A percentile compares a stretch with the other conserved stretches of the same genome.
phyloP scores from a whole-genome alignment of 2,888 invertebrate species.

The Melieria omissa region DNA sequence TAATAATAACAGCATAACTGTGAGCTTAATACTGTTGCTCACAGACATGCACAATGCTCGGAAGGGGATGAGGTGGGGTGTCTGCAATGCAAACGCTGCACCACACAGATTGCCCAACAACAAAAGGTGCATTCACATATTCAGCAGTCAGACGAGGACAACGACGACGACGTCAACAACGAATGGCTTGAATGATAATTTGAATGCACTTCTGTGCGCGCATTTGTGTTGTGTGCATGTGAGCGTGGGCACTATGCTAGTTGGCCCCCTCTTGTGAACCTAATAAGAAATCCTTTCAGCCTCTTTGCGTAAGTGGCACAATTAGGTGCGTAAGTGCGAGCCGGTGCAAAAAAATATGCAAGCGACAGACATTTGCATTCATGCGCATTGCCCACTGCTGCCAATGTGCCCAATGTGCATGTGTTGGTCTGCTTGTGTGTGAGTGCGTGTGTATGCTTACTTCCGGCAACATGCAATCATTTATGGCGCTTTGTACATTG shows the following conservation, averaged over 20 bases:
- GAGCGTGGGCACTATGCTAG: background rate
- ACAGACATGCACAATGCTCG: no score
- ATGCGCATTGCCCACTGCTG: background rate
- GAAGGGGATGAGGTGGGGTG: no score
- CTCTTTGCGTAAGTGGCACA: constrained; percentile 29
- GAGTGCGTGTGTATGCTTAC: background rate
- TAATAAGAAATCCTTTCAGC: constrained; percentile 26
- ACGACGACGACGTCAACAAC: background rate
- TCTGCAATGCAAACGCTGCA: background rate
- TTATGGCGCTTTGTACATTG: no score
- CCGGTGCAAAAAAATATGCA: background rate
- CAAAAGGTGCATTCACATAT: constrained; percentile 19
- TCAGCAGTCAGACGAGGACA: background rate
- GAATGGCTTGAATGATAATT: constrained; percentile 16
- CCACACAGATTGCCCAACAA: background rate
- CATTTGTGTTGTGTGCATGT: background rate
- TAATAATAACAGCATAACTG: no score
- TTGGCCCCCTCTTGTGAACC: background rate
- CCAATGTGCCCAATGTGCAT: background rate
- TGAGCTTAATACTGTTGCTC: no score
- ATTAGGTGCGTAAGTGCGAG: constrained; percentile 22
- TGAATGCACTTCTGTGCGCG: constrained; percentile 27
- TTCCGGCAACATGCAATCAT: background rate
- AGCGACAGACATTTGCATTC: background rate
- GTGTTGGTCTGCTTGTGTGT: background rate